Percentiles rank a stretch among this genome's conserved stretches.
Evolutionary conservation across 2,797 vertebrate species (phyloP).

Genomic region (Diplodus sargus): DNA sequence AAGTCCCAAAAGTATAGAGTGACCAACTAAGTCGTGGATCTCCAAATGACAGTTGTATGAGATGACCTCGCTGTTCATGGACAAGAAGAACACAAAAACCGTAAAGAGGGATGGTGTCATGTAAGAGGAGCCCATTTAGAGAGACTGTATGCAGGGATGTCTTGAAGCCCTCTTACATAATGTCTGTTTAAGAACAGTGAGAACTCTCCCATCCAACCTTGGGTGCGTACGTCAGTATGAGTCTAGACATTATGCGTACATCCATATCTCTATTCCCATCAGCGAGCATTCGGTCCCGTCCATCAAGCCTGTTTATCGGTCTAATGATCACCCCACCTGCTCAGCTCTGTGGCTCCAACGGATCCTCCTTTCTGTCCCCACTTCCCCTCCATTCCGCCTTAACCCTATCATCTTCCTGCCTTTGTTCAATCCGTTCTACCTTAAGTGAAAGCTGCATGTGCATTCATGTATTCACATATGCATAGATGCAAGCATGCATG

Average conservation of each 20-base stretch:
- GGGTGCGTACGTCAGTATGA: constrained; percentile 20
- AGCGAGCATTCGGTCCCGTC: constrained; percentile 45
- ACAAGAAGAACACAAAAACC: neutral
- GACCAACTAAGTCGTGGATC: neutral
- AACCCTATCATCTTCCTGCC: constrained; percentile 46
- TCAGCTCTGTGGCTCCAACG: constrained; percentile 6
- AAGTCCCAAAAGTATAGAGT: neutral
- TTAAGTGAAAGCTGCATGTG: constrained; percentile 41
- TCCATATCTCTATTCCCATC: constrained; percentile 51
- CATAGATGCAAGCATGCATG: constrained; percentile 22
- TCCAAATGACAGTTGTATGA: neutral
- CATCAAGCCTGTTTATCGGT: constrained; percentile 33
- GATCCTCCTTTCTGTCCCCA: constrained; percentile 26
- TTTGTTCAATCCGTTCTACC: constrained; percentile 26
- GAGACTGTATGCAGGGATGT: constrained; percentile 12
- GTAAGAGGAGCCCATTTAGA: constrained; percentile 9
- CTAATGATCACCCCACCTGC: constrained; percentile 33
- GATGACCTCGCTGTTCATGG: constrained; percentile 6
- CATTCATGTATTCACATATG: constrained; percentile 27
- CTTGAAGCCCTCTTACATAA: constrained; percentile 49
- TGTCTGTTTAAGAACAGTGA: constrained; percentile 19
- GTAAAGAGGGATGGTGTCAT: neutral
- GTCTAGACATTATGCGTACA: constrained; percentile 8
- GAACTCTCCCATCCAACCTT: constrained; percentile 39
- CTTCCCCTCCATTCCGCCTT: constrained; percentile 12